These are phyloP conservation scores for Elachura formosa DNA, from an alignment of 2,113 vertebrate genomes.

Conservation along the genomic window DNA sequence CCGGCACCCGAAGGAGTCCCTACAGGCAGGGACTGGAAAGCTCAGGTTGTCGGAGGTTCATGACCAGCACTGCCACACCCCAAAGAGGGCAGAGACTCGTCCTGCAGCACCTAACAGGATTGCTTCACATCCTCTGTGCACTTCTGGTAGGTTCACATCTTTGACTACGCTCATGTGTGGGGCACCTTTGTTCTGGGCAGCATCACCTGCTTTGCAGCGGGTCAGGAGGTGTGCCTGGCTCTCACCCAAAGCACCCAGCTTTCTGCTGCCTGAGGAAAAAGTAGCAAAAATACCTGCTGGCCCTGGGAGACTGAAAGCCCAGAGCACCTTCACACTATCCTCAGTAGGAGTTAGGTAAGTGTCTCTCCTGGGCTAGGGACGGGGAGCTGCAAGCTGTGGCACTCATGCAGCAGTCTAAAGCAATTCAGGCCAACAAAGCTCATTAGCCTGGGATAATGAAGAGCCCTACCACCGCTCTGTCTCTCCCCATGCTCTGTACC, in stretches of 20 bases:
- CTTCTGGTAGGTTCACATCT: neutral
- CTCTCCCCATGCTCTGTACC: constrained; percentile 62
- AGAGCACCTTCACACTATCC: neutral
- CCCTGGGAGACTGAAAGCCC: neutral
- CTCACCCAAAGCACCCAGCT: neutral
- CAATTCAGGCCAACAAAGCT: neutral
- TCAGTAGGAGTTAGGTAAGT: neutral
- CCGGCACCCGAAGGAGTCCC: neutral
- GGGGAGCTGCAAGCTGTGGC: neutral
- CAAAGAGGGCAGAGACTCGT: neutral
- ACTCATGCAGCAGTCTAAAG: neutral
- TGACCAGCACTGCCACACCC: neutral
- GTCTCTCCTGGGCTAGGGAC: neutral
- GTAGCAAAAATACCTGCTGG: neutral
- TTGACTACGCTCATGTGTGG: neutral
- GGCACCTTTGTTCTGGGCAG: neutral
- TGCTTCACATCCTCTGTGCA: neutral
- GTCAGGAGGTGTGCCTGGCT: neutral
- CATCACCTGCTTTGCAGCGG: neutral
- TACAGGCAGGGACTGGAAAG: neutral
- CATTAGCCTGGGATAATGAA: neutral
- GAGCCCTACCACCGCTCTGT: neutral
- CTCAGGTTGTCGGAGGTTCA: neutral
- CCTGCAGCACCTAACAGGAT: neutral
- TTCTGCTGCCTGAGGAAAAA: neutral